Evolutionary conservation across 2,113 vertebrate genomes (phyloP).

Genomic region (Brienomyrus longianalis): DNA sequence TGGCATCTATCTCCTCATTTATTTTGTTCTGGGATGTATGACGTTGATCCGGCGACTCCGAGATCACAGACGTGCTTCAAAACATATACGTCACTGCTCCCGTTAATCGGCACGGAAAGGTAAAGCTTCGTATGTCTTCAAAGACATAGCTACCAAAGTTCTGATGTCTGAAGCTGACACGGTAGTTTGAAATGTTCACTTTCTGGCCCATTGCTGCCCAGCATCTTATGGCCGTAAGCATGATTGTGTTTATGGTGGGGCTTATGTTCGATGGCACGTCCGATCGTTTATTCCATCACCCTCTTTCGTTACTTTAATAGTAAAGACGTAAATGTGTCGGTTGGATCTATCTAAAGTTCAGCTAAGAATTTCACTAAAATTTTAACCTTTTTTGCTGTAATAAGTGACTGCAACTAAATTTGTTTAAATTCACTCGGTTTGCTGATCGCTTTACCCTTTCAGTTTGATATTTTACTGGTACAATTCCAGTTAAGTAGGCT

Average conservation of each 20-base stretch:
- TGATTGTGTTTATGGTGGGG: background rate
- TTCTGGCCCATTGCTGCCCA: background rate
- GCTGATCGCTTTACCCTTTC: background rate
- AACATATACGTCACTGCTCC: background rate
- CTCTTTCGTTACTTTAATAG: background rate
- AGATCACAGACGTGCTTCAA: background rate
- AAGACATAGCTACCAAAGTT: background rate
- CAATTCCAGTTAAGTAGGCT: background rate
- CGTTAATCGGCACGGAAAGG: background rate
- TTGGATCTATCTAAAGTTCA: background rate
- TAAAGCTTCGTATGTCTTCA: background rate
- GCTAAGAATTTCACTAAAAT: background rate
- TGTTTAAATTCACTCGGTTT: background rate
- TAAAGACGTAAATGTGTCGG: background rate
- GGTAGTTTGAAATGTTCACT: background rate
- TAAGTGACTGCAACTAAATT: background rate
- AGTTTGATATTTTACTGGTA: background rate
- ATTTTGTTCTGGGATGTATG: constrained; percentile 2
- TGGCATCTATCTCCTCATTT: background rate
- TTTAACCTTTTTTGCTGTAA: background rate
- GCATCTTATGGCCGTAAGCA: background rate
- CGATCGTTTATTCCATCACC: background rate
- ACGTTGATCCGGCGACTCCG: background rate
- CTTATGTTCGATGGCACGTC: background rate
- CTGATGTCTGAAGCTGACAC: background rate